These are phyloP conservation scores for Micromesistius poutassou DNA, from an alignment of 2,797 vertebrate species.

Conservation along the genomic window DNA sequence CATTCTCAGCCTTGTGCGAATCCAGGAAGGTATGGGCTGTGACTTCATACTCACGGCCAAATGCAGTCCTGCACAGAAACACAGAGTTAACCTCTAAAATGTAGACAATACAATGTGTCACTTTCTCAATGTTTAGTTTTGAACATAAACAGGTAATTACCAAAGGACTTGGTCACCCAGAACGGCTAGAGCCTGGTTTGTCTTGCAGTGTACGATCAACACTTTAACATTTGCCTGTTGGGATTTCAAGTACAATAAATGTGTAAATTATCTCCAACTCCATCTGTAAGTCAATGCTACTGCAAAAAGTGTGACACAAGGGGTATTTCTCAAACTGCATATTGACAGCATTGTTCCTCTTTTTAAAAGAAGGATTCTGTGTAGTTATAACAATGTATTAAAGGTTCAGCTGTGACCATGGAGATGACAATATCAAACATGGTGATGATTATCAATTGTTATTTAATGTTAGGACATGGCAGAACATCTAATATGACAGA, in stretches of 20 bases:
- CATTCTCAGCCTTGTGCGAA: slow-evolving; percentile 79
- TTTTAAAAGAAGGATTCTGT: background rate
- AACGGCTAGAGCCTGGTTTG: slow-evolving; percentile 82
- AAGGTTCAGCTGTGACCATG: background rate
- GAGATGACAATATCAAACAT: background rate
- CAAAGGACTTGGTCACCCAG: slow-evolving; percentile 75
- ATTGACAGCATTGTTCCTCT: background rate
- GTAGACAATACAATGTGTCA: background rate
- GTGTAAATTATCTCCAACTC: too few species aligned
- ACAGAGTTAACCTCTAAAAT: slow-evolving; percentile 14
- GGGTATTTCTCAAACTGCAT: background rate
- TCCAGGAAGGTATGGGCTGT: slow-evolving; percentile 84
- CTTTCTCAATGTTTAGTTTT: background rate
- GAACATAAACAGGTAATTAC: slow-evolving; percentile 59
- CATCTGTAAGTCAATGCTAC: background rate
- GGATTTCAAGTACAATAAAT: slow-evolving; percentile 15
- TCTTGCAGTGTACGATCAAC: slow-evolving; percentile 82
- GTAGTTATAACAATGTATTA: background rate
- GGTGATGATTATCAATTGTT: background rate
- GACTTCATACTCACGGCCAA: slow-evolving; percentile 85
- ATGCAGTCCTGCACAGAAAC: slow-evolving; percentile 73
- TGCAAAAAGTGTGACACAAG: background rate
- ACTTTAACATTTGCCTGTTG: slow-evolving; percentile 80
- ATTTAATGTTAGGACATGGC: background rate
- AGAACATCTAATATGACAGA: background rate